Evolutionary conservation across 2,888 invertebrate species (phyloP), one percentile per base, ranked within the genome.

Genomic region (Arge pagana): DNA sequence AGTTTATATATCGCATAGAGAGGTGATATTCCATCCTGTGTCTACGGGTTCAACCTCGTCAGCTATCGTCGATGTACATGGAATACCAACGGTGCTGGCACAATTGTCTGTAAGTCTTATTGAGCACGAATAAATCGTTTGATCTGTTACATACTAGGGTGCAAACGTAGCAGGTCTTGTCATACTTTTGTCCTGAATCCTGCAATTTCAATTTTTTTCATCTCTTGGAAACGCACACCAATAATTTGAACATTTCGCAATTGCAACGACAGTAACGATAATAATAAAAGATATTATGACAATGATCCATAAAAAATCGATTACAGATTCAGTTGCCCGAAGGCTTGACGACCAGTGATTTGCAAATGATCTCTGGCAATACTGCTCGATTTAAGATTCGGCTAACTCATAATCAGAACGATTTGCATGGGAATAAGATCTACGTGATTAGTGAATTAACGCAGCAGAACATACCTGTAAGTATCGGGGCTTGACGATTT

Each of bases 71-170:
- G 70, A 75, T 23, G 63, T 76, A 49, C 62, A 74, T 59, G 87
- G 86, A 4, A 70, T 84, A 48, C 79, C 80, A 37, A 75, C 78
- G 64, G 81, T 85, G 15, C 72, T 87, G 51, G 77, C 81, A 52
- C 79, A 82, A 66, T 71, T 85, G 37, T 72, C 78, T 70, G 82
- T 82, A 70, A 64, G 70, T 60, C 35, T 3, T 37, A 21, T 37
- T 36, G n/a, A 19, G n/a, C n/a, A n/a, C n/a, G n/a, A n/a, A n/a
- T n/a, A n/a, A n/a, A n/a, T n/a, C n/a, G n/a, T n/a, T n/a, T n/a
- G n/a, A n/a, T n/a, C n/a, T n/a, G n/a, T n/a, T n/a, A n/a, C n/a
- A n/a, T n/a, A n/a, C n/a, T n/a, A n/a, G n/a, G n/a, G n/a, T n/a
- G n/a, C n/a, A n/a, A n/a, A n/a, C n/a, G n/a, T n/a, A n/a, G n/a